Evolutionary conservation across 2,888 invertebrate species (phyloP).

Genomic region (Schizaphis graminum): DNA sequence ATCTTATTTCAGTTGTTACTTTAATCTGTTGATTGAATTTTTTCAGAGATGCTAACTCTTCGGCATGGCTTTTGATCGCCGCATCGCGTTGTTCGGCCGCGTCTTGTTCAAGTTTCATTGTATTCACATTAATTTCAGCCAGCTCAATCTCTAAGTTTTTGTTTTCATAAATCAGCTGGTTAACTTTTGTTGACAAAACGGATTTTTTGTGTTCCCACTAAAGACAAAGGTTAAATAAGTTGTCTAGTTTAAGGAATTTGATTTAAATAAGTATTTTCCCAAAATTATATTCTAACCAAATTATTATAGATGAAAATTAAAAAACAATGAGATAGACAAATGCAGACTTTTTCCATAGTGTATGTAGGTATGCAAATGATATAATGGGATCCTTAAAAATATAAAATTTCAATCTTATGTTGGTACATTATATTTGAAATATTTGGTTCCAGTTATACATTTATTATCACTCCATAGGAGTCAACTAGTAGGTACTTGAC

Average conservation of each 20-base stretch:
- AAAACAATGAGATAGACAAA: neutral
- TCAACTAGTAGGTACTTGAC: too few relatives aligned
- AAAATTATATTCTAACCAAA: neutral
- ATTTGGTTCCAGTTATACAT: too few relatives aligned
- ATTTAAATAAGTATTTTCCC: neutral
- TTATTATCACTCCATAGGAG: too few relatives aligned
- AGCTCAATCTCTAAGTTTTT: constrained; percentile 77
- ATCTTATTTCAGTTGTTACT: neutral
- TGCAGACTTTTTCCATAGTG: too few relatives aligned
- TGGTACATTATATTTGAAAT: too few relatives aligned
- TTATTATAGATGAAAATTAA: neutral
- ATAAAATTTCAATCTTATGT: too few relatives aligned
- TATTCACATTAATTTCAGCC: constrained; percentile 78
- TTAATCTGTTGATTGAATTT: constrained; percentile 94
- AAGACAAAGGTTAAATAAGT: constrained; percentile 13
- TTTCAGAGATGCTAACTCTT: constrained; percentile 91
- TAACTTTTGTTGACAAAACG: constrained; percentile 82
- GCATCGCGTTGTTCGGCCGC: constrained; percentile 87
- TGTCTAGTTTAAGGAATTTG: neutral
- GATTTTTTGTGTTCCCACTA: constrained; percentile 90
- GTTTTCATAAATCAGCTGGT: constrained; percentile 79
- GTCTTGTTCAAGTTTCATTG: constrained; percentile 86
- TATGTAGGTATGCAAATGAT: too few relatives aligned
- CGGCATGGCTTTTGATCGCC: constrained; percentile 92
- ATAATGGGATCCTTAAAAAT: too few relatives aligned